Evolutionary conservation across 1,140 invertebrate species (phyloP).

Genomic region (Trichonephila clavata): DNA sequence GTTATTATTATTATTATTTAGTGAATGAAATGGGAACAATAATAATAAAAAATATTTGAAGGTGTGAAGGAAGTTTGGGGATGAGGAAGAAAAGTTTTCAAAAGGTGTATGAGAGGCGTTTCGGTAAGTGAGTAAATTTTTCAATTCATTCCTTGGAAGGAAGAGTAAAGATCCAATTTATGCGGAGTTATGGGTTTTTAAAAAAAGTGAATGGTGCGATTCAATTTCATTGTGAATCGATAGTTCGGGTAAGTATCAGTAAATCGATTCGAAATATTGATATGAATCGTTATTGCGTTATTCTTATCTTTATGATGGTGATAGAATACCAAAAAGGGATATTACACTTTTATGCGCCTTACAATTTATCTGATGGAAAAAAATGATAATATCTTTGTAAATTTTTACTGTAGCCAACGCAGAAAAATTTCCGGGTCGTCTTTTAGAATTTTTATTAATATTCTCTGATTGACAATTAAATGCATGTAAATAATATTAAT

Average conservation of each 20-base stretch:
- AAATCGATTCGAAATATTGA: neutral
- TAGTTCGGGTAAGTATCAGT: neutral
- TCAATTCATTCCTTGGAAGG: neutral
- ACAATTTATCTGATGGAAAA: too few relatives aligned
- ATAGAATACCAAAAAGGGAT: neutral
- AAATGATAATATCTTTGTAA: too few relatives aligned
- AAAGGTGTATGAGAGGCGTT: neutral
- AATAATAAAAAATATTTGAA: neutral
- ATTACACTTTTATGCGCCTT: neutral
- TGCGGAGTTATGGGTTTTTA: neutral
- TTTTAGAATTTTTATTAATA: too few relatives aligned
- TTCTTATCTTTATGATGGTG: neutral
- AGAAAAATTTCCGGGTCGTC: too few relatives aligned
- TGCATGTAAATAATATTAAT: too few relatives aligned
- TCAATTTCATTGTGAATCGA: neutral
- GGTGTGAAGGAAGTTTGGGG: neutral
- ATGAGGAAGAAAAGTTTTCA: neutral
- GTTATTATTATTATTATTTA: neutral
- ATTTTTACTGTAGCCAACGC: too few relatives aligned
- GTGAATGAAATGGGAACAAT: neutral
- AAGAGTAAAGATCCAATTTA: neutral
- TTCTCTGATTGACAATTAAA: too few relatives aligned
- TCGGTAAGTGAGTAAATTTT: constrained; percentile 1
- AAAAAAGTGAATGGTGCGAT: neutral
- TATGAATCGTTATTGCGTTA: neutral